Conservation (phyloP, 2,113 vertebrate genomes). For the Myiopsitta monachus region DNA sequence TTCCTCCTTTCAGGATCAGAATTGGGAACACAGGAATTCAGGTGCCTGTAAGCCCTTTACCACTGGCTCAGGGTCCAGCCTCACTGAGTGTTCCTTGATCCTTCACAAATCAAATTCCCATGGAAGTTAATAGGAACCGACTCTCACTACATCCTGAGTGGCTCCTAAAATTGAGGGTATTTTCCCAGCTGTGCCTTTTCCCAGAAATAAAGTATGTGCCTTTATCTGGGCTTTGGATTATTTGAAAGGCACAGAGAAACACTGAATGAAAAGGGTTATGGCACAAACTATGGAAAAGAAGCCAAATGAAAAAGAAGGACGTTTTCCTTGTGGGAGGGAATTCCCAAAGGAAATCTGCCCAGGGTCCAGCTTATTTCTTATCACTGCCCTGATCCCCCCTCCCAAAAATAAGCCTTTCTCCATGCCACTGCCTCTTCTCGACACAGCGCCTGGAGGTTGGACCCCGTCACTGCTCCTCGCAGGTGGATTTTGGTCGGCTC, state of each 20-base stretch:
- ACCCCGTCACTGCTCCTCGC: background rate
- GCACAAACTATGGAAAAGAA: background rate
- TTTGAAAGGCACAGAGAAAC: background rate
- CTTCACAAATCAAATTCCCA: background rate
- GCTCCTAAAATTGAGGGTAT: background rate
- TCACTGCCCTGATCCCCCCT: background rate
- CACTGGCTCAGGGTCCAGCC: background rate
- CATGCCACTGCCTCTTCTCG: background rate
- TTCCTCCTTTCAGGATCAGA: background rate
- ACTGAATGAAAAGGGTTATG: background rate
- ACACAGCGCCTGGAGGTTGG: background rate
- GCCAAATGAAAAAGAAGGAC: background rate
- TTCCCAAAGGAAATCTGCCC: slow-evolving; percentile 24
- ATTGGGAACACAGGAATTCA: background rate
- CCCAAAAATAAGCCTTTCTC: background rate
- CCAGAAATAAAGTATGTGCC: background rate
- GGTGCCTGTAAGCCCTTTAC: background rate
- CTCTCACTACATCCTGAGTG: background rate
- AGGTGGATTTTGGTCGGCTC: background rate
- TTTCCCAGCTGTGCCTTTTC: background rate
- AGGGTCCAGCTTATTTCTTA: background rate
- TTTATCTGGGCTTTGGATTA: background rate
- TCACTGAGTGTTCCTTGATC: background rate
- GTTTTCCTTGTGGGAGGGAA: background rate
- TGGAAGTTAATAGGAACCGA: background rate